phyloP scores from a whole-genome alignment of 2,888 invertebrate genomes.

The Rotaria sp. region DNA sequence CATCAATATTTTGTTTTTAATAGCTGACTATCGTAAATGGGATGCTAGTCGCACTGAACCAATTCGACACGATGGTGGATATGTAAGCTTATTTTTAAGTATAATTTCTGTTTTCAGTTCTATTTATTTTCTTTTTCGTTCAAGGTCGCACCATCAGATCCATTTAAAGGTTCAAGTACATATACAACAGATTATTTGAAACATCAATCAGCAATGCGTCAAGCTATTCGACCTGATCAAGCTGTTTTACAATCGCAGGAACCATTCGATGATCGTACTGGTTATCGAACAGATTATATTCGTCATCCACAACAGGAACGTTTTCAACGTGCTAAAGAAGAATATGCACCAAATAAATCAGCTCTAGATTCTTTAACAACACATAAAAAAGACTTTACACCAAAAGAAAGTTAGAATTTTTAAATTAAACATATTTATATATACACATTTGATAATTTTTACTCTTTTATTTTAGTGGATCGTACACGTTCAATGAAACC shows the following conservation, averaged over 20 bases:
- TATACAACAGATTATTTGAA: constrained; percentile 49
- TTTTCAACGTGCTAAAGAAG: constrained; percentile 45
- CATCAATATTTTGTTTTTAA: background rate
- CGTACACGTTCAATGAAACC: constrained; percentile 49
- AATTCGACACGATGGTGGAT: constrained; percentile 38
- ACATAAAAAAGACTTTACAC: constrained; percentile 42
- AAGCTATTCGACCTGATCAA: constrained; percentile 49
- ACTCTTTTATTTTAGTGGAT: background rate
- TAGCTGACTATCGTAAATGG: constrained; percentile 53
- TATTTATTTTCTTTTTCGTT: background rate
- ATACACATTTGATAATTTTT: background rate
- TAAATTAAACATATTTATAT: too few species aligned
- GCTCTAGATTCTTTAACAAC: constrained; percentile 49
- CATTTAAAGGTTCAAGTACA: constrained; percentile 51
- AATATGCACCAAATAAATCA: constrained; percentile 47
- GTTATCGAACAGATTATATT: constrained; percentile 50
- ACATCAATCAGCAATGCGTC: constrained; percentile 46
- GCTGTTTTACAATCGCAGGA: constrained; percentile 47
- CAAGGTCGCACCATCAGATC: constrained; percentile 46
- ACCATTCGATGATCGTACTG: constrained; percentile 52
- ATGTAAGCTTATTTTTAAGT: background rate
- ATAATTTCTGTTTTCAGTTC: background rate
- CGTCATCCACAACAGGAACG: constrained; percentile 49
- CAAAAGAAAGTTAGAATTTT: constrained; percentile 39
- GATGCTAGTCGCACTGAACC: constrained; percentile 43